A percentile compares a stretch with the other conserved stretches of the same genome.
These are phyloP conservation scores for Charina bottae DNA, from an alignment of 2,113 vertebrate species.

Conservation along the genomic window DNA sequence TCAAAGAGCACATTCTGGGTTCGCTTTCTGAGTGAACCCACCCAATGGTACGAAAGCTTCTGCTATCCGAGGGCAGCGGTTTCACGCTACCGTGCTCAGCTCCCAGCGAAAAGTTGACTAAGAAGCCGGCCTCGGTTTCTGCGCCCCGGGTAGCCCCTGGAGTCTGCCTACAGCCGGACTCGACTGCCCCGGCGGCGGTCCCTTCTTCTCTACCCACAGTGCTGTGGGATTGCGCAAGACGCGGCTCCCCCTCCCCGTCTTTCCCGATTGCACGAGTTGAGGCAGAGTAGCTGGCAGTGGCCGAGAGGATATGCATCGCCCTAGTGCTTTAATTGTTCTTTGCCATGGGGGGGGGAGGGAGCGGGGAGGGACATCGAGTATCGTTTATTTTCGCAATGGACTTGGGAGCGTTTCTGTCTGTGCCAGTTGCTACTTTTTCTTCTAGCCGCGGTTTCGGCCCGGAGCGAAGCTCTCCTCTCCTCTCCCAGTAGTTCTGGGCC, in stretches of 20 bases:
- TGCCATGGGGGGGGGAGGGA: not conserved
- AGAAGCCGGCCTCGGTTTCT: not conserved
- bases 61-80: not conserved
- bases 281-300: not conserved
- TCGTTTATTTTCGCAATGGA: not conserved
- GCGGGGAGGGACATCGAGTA: not conserved
- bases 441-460: not conserved
- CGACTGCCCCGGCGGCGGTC: not conserved
- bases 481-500: rapidly evolving
- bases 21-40: not conserved
- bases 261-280: too few species aligned
- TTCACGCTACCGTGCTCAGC: not conserved
- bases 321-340: not conserved
- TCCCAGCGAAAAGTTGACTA: not conserved
- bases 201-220: not conserved
- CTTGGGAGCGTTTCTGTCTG: not conserved
- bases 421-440: not conserved
- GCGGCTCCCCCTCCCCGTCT: not conserved
- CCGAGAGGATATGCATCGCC: too few species aligned
- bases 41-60: not conserved
- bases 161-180: not conserved
- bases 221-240: not conserved
- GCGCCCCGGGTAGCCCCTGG: not conserved
- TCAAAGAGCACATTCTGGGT: not conserved
- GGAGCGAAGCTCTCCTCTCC: too few species aligned